Conservation (phyloP, 1,140 invertebrate species). For the Pristionchus pacificus region DNA sequence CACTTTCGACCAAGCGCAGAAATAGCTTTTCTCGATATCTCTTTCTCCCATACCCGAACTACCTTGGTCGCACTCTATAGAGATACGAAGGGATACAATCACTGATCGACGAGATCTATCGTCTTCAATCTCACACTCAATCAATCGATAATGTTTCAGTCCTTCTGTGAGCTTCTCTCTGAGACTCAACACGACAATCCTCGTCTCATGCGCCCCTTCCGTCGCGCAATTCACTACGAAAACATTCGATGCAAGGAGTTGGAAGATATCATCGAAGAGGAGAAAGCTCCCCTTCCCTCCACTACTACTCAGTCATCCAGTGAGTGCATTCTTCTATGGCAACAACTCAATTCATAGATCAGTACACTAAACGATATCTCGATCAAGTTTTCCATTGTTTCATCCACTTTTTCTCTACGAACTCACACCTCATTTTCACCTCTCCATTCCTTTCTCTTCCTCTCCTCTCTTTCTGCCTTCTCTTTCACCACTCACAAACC, state of each 20-base stretch:
- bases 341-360: background rate
- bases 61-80: too few relatives aligned
- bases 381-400: background rate
- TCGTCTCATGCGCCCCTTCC: conserved; percentile 53
- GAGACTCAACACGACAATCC: conserved; percentile 55
- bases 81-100: too few relatives aligned
- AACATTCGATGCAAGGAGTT: conserved; percentile 46
- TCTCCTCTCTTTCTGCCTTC: background rate
- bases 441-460: background rate
- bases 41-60: too few relatives aligned
- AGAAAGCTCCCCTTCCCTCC: background rate
- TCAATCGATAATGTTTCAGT: too few relatives aligned
- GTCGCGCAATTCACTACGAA: conserved; percentile 53
- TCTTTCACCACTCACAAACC: background rate
- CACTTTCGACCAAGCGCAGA: too few relatives aligned
- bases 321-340: background rate
- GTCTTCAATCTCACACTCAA: too few relatives aligned
- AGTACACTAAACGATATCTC: background rate
- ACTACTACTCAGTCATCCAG: background rate
- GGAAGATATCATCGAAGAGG: conserved; percentile 33
- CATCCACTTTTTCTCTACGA: background rate
- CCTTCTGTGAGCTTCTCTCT: conserved; percentile 52
- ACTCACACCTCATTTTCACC: background rate
- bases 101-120: too few relatives aligned
- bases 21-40: too few relatives aligned